Evolutionary conservation across 1,140 invertebrate species (phyloP), one percentile per base, ranked within the genome.

Genomic region (Pseudomyrmex pallidus): DNA sequence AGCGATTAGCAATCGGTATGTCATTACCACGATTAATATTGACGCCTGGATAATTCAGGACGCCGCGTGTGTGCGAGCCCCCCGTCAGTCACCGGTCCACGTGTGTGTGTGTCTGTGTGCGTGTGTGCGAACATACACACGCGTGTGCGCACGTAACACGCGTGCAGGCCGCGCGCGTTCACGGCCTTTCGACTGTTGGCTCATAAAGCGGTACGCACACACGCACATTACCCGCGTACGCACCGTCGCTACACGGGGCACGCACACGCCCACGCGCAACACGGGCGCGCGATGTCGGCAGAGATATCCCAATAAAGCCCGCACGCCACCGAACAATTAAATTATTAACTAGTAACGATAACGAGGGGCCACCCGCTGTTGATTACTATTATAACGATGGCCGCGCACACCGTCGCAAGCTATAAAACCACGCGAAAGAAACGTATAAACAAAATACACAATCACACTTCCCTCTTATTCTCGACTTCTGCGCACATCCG

Each of bases 261-360:
- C 20, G 50, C 15, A 72, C 35, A 10, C 62, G 22, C 10, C 35
- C 35, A 15, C 62, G 22, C n/a, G 22, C 17, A 17, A 13, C 77
- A 52, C n/a, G 52, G 57, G 25, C 25, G 25, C 72, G 83, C 85
- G 93, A 94, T 93, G 89, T 87, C 91, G 87, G 87, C 87, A 87
- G 84, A 94, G 93, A 94, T 93, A 94, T 90, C 84, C 91, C 90
- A 93, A 93, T 93, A 92, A 92, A 91, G 86, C 90, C 72, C 82
- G 90, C 93, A 93, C 93, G 92, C 92, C 88, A 94, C 89, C 85
- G 91, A 93, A 93, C 93, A 94, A 94, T 94, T 94, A 94, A 94
- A 94, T 94, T 94, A 94, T 94, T 93, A 93, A 94, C 91, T 91
- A 86, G 84, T 86, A 89, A 89, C 93, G 93, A 94, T 93, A 93